phyloP scores from a whole-genome alignment of 2,888 invertebrate genomes.

The Thecocarcelia acutangulata region DNA sequence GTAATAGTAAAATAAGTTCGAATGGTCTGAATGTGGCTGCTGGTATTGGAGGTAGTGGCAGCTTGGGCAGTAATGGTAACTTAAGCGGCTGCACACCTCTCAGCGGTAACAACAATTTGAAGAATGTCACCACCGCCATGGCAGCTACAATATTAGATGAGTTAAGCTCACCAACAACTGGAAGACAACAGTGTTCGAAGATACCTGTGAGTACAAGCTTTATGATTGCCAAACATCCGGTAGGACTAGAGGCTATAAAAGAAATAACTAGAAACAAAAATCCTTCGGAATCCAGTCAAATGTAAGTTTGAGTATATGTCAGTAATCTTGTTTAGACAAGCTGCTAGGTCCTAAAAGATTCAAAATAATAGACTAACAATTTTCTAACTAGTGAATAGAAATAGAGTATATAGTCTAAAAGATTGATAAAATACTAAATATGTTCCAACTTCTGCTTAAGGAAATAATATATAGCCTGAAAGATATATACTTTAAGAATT shows the following conservation, averaged over 20 bases:
- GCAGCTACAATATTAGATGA: conserved; percentile 74
- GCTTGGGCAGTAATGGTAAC: conserved; percentile 77
- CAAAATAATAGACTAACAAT: too few species aligned
- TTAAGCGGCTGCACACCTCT: conserved; percentile 78
- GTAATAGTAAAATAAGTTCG: conserved; percentile 79
- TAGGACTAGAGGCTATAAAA: conserved; percentile 89
- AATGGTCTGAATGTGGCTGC: conserved; percentile 72
- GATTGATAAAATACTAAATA: too few species aligned
- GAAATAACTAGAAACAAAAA: conserved; percentile 87
- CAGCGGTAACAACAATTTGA: conserved; percentile 76
- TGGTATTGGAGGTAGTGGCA: conserved; percentile 72
- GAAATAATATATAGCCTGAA: too few species aligned
- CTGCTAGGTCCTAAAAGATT: too few species aligned
- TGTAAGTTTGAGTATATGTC: conserved; percentile 75
- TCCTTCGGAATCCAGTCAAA: conserved; percentile 81
- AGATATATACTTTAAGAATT: too few species aligned
- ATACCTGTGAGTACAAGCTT: conserved; percentile 80
- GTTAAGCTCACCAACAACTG: conserved; percentile 73
- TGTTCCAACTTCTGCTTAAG: too few species aligned
- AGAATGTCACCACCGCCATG: conserved; percentile 69
- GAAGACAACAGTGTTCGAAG: conserved; percentile 73
- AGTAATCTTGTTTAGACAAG: not conserved
- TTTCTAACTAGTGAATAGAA: too few species aligned
- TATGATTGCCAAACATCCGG: conserved; percentile 84
- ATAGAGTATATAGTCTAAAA: too few species aligned